A percentile compares a stretch with the other conserved stretches of the same genome.
Evolutionary conservation across 2,888 invertebrate species (phyloP).

Genomic region (Empis livida): DNA sequence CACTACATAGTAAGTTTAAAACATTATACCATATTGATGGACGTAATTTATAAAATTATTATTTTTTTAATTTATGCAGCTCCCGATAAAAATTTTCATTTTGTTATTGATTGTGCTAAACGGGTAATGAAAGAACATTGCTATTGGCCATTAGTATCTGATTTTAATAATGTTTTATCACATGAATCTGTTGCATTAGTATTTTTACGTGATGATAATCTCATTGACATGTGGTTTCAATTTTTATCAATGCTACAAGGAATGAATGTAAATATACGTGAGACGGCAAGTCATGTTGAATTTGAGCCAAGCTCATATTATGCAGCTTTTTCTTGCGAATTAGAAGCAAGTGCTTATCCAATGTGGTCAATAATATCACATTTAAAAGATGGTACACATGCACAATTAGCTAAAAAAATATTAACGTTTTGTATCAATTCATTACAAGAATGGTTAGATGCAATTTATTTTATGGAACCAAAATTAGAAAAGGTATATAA

Average conservation of each 20-base stretch:
- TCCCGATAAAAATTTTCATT: conserved; percentile 67
- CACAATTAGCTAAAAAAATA: conserved; percentile 61
- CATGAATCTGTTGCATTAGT: conserved; percentile 82
- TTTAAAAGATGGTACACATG: conserved; percentile 59
- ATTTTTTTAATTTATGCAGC: conserved; percentile 37
- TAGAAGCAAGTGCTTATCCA: conserved; percentile 93
- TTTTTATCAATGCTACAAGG: conserved; percentile 93
- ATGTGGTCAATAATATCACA: conserved; percentile 96
- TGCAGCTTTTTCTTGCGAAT: conserved; percentile 93
- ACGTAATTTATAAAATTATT: not conserved
- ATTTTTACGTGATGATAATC: conserved; percentile 75
- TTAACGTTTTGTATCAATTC: conserved; percentile 62
- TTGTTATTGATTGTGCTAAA: conserved; percentile 83
- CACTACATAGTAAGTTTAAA: conserved; percentile 56
- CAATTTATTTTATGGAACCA: conserved; percentile 59
- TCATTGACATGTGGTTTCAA: conserved; percentile 93
- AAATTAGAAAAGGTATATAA: conserved; percentile 45
- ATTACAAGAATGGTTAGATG: conserved; percentile 79
- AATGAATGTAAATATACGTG: conserved; percentile 93
- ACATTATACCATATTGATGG: not conserved
- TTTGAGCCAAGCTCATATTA: conserved; percentile 96
- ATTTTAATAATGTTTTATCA: conserved; percentile 90
- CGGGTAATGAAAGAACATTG: conserved; percentile 95
- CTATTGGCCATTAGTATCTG: conserved; percentile 95
- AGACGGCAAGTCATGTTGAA: conserved; percentile 83